Conservation (phyloP, 2,888 invertebrate species). For the Biston betularia region DNA sequence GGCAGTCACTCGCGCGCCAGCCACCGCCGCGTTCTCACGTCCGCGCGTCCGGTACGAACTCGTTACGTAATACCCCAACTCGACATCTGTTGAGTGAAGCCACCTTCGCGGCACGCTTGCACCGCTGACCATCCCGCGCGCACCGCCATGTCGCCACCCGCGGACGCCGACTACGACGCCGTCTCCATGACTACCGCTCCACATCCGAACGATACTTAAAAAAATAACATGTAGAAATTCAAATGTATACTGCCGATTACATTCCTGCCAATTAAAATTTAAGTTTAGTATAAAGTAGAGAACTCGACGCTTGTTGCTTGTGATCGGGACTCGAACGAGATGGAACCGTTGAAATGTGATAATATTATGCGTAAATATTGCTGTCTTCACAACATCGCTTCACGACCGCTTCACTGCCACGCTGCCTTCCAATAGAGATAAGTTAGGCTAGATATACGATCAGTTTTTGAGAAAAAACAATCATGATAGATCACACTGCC, state of each 20-base stretch:
- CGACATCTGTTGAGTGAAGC: slow-evolving; percentile 80
- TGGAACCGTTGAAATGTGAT: slow-evolving; percentile 49
- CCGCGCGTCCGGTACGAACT: slow-evolving; percentile 67
- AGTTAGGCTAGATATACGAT: slow-evolving; percentile 57
- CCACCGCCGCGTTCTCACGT: slow-evolving; percentile 67
- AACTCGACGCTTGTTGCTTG: slow-evolving; percentile 69
- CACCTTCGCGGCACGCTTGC: slow-evolving; percentile 75
- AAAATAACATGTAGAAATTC: slow-evolving; percentile 58
- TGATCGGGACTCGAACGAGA: slow-evolving; percentile 58
- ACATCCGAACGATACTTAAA: slow-evolving; percentile 64
- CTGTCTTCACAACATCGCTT: slow-evolving; percentile 70
- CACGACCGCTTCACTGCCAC: slow-evolving; percentile 69
- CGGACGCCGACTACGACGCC: slow-evolving; percentile 56
- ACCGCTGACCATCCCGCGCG: slow-evolving; percentile 73
- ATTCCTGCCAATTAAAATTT: slow-evolving; percentile 65
- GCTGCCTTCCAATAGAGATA: slow-evolving; percentile 65
- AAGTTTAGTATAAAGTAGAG: slow-evolving; percentile 64
- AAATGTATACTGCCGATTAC: slow-evolving; percentile 61
- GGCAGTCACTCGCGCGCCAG: slow-evolving; percentile 75
- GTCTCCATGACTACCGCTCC: slow-evolving; percentile 61
- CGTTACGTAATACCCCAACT: slow-evolving; percentile 74
- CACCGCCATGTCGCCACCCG: slow-evolving; percentile 69
- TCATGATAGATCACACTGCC: slow-evolving; percentile 54
- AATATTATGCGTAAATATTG: slow-evolving; percentile 47
- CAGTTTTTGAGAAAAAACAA: slow-evolving; percentile 51